phyloP scores from a whole-genome alignment of 2,113 vertebrate genomes.

The Cygnus atratus region DNA sequence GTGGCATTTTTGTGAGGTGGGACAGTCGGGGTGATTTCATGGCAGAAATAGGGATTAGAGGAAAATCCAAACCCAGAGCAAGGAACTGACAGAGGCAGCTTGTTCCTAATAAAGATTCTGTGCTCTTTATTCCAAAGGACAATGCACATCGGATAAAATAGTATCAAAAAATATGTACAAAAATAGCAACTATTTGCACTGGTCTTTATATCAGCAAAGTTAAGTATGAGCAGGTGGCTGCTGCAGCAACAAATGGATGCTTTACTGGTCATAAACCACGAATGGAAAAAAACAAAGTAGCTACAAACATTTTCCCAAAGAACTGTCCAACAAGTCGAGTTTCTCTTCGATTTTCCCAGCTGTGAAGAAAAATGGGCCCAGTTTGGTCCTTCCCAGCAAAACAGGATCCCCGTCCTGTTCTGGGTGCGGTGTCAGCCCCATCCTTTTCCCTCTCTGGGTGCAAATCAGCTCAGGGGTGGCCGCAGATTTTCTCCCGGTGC shows the following conservation, averaged over 20 bases:
- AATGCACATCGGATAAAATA: background rate
- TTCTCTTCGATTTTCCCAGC: background rate
- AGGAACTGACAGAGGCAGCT: background rate
- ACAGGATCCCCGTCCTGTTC: fast-evolving
- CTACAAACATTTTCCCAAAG: background rate
- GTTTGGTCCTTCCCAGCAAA: background rate
- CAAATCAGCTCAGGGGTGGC: background rate
- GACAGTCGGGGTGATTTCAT: fast-evolving
- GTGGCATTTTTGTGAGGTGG: background rate
- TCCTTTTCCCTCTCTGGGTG: background rate
- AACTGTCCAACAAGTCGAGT: background rate
- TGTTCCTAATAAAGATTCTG: background rate
- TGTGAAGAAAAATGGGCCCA: background rate
- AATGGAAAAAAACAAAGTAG: background rate
- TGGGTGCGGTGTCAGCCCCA: fast-evolving
- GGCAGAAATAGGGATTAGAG: background rate
- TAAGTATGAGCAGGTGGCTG: background rate
- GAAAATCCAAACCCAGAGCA: fast-evolving
- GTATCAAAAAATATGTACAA: background rate
- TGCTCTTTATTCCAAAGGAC: slow-evolving; percentile 11
- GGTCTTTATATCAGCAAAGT: background rate
- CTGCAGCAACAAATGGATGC: background rate
- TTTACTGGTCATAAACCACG: background rate
- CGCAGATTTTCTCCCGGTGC: fast-evolving
- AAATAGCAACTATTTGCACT: background rate